A percentile compares a stretch with the other conserved stretches of the same genome.
These are phyloP conservation scores for Varanus salvator DNA, from an alignment of 2,113 vertebrate genomes.

Conservation along the genomic window DNA sequence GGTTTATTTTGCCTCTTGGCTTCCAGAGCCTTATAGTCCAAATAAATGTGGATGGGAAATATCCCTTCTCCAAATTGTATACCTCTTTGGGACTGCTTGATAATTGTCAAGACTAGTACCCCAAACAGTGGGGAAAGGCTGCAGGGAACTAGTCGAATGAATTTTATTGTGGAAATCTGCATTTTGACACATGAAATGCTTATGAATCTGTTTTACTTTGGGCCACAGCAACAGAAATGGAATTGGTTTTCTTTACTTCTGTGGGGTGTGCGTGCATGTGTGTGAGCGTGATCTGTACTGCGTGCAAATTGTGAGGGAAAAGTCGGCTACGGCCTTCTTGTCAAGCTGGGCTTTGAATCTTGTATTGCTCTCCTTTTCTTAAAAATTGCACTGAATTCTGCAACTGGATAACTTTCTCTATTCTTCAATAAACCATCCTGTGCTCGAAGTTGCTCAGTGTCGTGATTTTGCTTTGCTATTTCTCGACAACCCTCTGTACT, in stretches of 20 bases:
- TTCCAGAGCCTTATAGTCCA: not conserved
- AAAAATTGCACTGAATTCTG: constrained; percentile 53
- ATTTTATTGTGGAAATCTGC: not conserved
- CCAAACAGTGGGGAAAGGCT: constrained; percentile 20
- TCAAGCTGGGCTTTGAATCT: constrained; percentile 67
- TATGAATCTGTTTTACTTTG: not conserved
- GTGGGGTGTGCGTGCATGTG: constrained; percentile 6
- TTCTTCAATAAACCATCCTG: constrained; percentile 68
- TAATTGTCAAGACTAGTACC: not conserved
- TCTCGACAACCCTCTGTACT: not conserved
- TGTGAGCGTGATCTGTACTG: not conserved
- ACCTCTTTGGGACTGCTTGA: not conserved
- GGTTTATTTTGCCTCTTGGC: not conserved
- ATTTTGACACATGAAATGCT: not conserved
- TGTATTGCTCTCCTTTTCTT: constrained; percentile 45
- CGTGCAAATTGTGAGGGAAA: constrained; percentile 61
- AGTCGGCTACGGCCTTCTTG: constrained; percentile 59
- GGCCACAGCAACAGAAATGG: not conserved
- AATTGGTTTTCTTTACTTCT: constrained; percentile 49
- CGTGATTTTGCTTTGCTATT: constrained; percentile 39
- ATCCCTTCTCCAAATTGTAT: not conserved
- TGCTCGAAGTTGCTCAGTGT: constrained; percentile 49
- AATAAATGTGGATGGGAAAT: not conserved
- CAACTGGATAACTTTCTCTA: constrained; percentile 57
- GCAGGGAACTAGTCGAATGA: constrained; percentile 31